Evolutionary conservation across 2,888 invertebrate genomes (phyloP), one percentile per base, ranked within the genome.

Genomic region (Parapristionchus giblindavisi): DNA sequence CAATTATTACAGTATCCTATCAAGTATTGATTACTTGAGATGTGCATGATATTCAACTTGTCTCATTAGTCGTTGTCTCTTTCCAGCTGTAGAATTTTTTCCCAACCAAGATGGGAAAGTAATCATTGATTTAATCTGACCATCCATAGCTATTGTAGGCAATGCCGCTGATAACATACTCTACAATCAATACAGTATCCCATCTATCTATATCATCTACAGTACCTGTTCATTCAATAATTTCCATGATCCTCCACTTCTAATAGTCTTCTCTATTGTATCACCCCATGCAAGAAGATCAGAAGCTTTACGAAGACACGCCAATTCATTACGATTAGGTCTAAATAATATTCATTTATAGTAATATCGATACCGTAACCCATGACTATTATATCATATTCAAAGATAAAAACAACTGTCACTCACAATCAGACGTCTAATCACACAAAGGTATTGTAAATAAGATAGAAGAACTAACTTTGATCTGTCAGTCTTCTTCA

Each of bases 61-160:
- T 89, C 93, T 93, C 17, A 93, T 90, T 63, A 96, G 90, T 29
- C 96, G 91, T 61, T 92, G 92, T 87, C 93, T 92, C 90, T 97
- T 98, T 79, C 90, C 92, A 27, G 91, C 90, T 78, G 92, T 92
- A 0, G 98, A 97, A 90, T 96, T 94, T 89, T 95, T 95, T 1
- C 99, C 99, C 73, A 99, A 92, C 97, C 98, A 99, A 52, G 92
- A 90, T 2, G 99, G 99, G 89, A 99, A 99, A 87, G 93, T 92
- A 14, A 82, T 66, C 78, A 76, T 77, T 17, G 76, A 76, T 17
- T 68, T 79, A 71, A 96, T 89, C 86, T 92, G 91, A 2, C 98
- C 98, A 36, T 92, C 91, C 92, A 98, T 92, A 74, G 92, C 90
- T 84, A 93, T 92, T 0, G 97, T 96, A 0, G 98, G 98, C 75